phyloP scores from a whole-genome alignment of 2,113 vertebrate genomes.

The Burhinus oedicnemus region DNA sequence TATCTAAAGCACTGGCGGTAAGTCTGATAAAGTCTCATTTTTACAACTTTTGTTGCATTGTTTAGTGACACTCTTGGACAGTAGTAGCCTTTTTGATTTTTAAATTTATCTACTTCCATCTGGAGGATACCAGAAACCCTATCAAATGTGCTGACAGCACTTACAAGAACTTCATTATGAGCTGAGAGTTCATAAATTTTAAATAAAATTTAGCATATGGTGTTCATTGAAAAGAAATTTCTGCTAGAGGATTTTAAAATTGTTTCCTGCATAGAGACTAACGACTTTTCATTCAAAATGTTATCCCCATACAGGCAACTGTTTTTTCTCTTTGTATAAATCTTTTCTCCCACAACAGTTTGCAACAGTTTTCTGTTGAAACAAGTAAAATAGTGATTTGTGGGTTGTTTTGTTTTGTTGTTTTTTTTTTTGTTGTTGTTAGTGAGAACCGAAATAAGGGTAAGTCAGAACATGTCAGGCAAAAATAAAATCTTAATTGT shows the following conservation, averaged over 20 bases:
- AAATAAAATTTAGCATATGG: background rate
- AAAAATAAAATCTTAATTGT: background rate
- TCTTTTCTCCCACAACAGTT: background rate
- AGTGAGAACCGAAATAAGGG: background rate
- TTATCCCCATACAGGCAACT: background rate
- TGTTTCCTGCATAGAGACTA: background rate
- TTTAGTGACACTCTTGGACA: background rate
- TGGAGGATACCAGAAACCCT: background rate
- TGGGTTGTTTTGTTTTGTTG: too few relatives aligned
- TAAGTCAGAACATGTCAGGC: background rate
- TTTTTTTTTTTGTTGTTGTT: background rate
- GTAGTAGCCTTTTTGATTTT: background rate
- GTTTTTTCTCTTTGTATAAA: accelerated
- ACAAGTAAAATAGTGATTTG: background rate
- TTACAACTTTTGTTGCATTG: background rate
- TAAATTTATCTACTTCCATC: background rate
- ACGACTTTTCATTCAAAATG: background rate
- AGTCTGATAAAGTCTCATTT: slow-evolving; percentile 64
- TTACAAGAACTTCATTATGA: background rate
- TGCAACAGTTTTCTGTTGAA: background rate
- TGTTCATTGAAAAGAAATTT: background rate
- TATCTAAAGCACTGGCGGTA: slow-evolving; percentile 96
- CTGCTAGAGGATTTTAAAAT: background rate
- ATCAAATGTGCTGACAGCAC: background rate
- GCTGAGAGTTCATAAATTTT: background rate